Evolutionary conservation across 2,888 invertebrate genomes (phyloP), one percentile per base, ranked within the genome.

Genomic region (Caenorhabditis sulstoni): DNA sequence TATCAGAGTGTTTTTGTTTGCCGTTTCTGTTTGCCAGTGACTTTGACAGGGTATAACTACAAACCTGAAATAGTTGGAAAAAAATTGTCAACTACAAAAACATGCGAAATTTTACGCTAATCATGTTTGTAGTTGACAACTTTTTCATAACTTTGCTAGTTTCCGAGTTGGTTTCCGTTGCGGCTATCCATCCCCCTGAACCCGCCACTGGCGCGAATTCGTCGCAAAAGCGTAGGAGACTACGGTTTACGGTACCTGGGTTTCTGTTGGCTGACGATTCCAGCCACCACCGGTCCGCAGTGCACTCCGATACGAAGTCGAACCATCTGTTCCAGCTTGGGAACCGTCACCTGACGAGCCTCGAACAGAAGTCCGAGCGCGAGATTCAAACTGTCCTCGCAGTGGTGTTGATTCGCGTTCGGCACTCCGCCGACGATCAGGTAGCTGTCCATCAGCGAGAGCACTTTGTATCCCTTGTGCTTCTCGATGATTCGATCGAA

Each of bases 401-500:
- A 90, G 57, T 91, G 90, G 39, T 85, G 82, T 22, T 78, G 81
- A 41, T 80, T 83, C 1, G 79, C 75, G 47, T 89, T 89, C n/a
- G 91, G 91, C 0, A 90, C 90, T 29, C 91, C 91, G 11, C 88
- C 85, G 0, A 91, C 90, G 7, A 90, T 87, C 85, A 90, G 84
- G 79, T 90, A 90, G 1, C 86, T 86, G 66, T 91, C 90, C 79
- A 90, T 90, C 7, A 90, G 85, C n/a, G 90, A 87, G 1, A 85
- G 64, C 1, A 88, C 85, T 71, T 89, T 89, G 78, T 87, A 88
- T 18, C 86, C 85, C 79, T 81, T 83, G 75, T 85, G 80, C 14
- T 74, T 65, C 18, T 80, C 83, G 39, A 87, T 86, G 37, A 90
- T 74, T 20, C 82, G 75, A 66, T 88, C 88, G 62, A 86, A 90